Evolutionary conservation across 2,888 invertebrate genomes (phyloP).

Genomic region (Phanerotoma sp.): DNA sequence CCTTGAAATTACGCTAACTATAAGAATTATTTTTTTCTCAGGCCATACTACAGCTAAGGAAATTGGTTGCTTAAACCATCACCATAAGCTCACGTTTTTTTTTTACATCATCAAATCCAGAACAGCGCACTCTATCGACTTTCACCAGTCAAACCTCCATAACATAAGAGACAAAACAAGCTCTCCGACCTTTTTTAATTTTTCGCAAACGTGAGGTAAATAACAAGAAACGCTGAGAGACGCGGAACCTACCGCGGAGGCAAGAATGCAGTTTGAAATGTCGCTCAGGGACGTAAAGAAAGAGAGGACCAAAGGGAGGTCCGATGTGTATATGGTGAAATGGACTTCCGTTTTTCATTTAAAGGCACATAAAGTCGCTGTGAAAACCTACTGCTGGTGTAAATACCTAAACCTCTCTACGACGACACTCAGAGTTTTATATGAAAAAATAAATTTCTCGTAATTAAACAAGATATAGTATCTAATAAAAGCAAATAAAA

Average conservation of each 20-base stretch:
- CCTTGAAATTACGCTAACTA: neutral
- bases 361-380: constrained; percentile 2
- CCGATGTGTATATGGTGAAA: constrained; percentile 24
- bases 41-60: neutral
- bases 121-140: constrained; percentile 37
- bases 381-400: neutral
- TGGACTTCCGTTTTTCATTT: constrained; percentile 27
- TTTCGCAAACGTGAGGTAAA: constrained; percentile 45
- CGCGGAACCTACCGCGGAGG: constrained; percentile 19
- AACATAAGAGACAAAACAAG: constrained; percentile 34
- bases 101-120: constrained; percentile 16
- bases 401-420: neutral
- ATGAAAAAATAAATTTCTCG: too few species aligned
- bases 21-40: neutral
- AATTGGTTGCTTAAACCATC: neutral
- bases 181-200: constrained; percentile 34
- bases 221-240: constrained; percentile 35
- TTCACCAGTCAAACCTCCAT: constrained; percentile 40
- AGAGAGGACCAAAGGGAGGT: constrained; percentile 16
- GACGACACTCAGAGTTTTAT: too few species aligned
- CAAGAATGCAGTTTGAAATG: constrained; percentile 29
- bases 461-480: too few species aligned
- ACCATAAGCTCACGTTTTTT: neutral
- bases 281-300: constrained; percentile 18
- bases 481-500: too few species aligned